phyloP scores from a whole-genome alignment of 2,888 invertebrate genomes.

The Mycogona germanica region DNA sequence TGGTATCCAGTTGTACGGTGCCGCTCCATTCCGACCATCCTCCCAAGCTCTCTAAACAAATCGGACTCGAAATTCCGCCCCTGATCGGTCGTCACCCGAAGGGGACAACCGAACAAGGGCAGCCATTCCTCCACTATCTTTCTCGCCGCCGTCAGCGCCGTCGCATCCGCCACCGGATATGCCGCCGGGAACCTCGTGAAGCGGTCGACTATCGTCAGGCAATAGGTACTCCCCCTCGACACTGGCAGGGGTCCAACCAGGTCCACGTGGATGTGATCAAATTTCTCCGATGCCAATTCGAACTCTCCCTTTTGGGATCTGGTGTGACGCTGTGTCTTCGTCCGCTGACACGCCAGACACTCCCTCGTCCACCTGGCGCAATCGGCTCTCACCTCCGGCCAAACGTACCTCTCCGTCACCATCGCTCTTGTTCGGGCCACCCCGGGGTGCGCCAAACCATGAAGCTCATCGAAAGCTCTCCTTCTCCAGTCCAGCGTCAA shows the following conservation, averaged over 20 bases:
- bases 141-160: constrained; percentile 19
- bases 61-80: constrained; percentile 22
- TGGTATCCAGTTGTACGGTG: constrained; percentile 24
- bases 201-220: constrained; percentile 8
- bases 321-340: constrained; percentile 1
- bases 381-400: background rate
- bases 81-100: constrained; percentile 24
- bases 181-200: constrained; percentile 24
- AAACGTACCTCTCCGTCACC: background rate
- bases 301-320: background rate
- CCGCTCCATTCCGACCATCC: constrained; percentile 19
- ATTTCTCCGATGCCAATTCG: background rate
- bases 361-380: background rate
- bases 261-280: constrained; percentile 11
- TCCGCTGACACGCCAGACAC: background rate
- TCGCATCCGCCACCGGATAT: constrained; percentile 22
- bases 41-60: constrained; percentile 17
- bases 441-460: background rate
- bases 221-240: background rate
- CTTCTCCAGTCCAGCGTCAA: background rate
- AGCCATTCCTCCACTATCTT: constrained; percentile 23
- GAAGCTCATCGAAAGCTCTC: background rate
- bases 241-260: constrained; percentile 5
- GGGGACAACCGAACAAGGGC: constrained; percentile 23
- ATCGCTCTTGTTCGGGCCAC: background rate